Percentiles rank a stretch among this genome's conserved stretches.
Conservation (phyloP, 23 tunicate genomes). For the Clavelina lepadiformis region DNA sequence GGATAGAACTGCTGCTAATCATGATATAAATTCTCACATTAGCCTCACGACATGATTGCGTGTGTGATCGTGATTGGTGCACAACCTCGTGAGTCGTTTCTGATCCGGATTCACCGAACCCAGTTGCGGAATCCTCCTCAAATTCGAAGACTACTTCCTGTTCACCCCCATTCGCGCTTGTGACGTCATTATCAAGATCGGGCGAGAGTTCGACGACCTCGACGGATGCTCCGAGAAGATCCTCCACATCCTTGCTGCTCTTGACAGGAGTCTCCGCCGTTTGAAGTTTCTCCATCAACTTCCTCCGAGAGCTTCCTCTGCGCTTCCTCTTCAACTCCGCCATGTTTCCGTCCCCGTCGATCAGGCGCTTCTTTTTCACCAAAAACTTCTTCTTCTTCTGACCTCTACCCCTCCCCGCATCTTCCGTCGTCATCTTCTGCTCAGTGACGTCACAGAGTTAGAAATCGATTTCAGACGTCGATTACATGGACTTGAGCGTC, state of each 20-base stretch:
- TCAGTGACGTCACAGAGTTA: too few species aligned
- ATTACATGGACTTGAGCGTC: too few species aligned
- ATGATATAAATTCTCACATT: too few species aligned
- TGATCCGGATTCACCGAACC: too few species aligned
- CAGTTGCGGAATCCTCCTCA: slow-evolving; percentile 3
- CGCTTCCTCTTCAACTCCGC: neutral
- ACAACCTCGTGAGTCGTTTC: too few species aligned
- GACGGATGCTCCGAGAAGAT: neutral
- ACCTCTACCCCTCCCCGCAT: slow-evolving; percentile 21
- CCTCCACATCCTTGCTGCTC: neutral
- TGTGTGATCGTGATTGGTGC: too few species aligned
- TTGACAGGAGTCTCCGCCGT: neutral
- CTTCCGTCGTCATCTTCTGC: too few species aligned
- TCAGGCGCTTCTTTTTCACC: slow-evolving; percentile 20
- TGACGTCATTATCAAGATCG: too few species aligned
- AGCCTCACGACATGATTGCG: too few species aligned
- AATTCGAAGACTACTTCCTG: neutral
- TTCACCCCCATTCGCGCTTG: neutral
- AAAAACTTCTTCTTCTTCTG: slow-evolving; percentile 34
- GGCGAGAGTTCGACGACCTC: too few species aligned
- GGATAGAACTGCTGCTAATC: too few species aligned
- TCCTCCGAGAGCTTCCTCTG: neutral
- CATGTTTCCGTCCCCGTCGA: neutral
- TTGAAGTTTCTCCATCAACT: neutral
- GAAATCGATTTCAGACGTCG: too few species aligned